These are phyloP conservation scores for Aeoliscus strigatus DNA, from an alignment of 2,797 vertebrate species.

Conservation along the genomic window DNA sequence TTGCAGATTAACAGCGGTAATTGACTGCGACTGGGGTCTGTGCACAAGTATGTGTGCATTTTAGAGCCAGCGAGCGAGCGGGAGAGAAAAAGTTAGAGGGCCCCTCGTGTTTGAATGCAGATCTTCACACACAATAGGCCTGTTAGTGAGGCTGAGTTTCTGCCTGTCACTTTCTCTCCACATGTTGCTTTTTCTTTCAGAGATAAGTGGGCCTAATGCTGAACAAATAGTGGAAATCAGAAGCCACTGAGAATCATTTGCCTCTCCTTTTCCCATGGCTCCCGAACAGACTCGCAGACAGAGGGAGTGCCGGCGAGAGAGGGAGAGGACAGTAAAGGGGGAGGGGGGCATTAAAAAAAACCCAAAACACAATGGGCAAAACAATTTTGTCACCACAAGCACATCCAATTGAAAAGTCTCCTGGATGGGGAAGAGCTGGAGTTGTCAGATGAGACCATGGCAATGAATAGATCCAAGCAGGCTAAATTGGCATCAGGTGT, in stretches of 20 bases:
- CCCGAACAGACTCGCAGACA: constrained; percentile 85
- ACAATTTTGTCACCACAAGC: constrained; percentile 95
- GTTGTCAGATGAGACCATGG: constrained; percentile 86
- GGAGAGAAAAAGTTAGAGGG: constrained; percentile 73
- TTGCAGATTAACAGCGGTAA: constrained; percentile 99
- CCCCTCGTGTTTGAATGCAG: constrained; percentile 96
- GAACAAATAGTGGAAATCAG: constrained; percentile 99
- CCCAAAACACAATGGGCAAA: constrained; percentile 79
- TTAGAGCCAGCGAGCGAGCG: constrained; percentile 36
- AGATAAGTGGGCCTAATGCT: constrained; percentile 99
- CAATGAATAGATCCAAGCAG: constrained; percentile 87
- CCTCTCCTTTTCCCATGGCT: constrained; percentile 98
- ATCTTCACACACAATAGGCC: constrained; percentile 86
- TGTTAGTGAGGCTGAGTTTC: constrained; percentile 86
- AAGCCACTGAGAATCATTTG: constrained; percentile 99
- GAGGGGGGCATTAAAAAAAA: constrained; percentile 1
- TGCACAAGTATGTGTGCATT: constrained; percentile 60
- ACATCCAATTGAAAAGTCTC: constrained; percentile 95
- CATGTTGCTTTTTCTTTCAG: constrained; percentile 98
- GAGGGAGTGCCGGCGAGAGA: constrained; percentile 51
- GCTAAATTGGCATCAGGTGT: constrained; percentile 98
- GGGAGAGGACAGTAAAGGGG: constrained; percentile 7
- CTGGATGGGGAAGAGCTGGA: constrained; percentile 84
- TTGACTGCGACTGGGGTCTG: constrained; percentile 89
- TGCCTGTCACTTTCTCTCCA: constrained; percentile 97